Percentiles rank a stretch among this genome's conserved stretches.
Evolutionary conservation across 2,888 invertebrate species (phyloP).

Genomic region (Cepaea hortensis): DNA sequence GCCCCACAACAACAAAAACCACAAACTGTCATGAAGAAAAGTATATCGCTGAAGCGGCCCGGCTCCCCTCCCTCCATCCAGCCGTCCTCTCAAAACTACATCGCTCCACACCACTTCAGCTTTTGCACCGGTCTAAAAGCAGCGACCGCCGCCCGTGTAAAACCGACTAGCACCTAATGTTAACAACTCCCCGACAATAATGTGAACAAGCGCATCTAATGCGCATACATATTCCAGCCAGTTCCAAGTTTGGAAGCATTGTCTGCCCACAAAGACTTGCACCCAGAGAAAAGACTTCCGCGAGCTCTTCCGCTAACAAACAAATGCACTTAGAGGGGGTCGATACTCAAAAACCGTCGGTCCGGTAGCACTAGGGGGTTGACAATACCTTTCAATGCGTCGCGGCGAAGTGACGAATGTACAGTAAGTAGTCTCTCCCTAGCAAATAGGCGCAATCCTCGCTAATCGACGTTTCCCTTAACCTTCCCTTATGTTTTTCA

Average conservation of each 20-base stretch:
- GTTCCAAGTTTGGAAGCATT: constrained; percentile 19
- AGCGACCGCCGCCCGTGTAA: background rate
- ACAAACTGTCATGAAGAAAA: no score
- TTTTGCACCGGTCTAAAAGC: background rate
- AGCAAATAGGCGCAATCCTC: no score
- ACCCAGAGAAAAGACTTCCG: constrained; percentile 41
- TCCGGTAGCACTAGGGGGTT: background rate
- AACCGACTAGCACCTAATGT: background rate
- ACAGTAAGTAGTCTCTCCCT: constrained; percentile 33
- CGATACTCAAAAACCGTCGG: background rate
- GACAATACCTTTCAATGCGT: background rate
- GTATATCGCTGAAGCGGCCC: no score
- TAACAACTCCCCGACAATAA: constrained; percentile 17
- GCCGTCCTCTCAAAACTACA: background rate
- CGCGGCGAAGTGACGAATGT: constrained; percentile 47
- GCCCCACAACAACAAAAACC: no score
- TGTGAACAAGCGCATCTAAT: constrained; percentile 12
- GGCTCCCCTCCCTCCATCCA: no score
- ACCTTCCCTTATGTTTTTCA: no score
- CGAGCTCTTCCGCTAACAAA: constrained; percentile 43
- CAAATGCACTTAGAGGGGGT: constrained; percentile 31
- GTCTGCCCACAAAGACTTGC: constrained; percentile 24
- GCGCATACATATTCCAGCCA: constrained; percentile 3
- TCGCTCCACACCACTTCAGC: background rate
- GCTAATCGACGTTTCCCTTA: no score